A percentile compares a stretch with the other conserved stretches of the same genome.
These are phyloP conservation scores for Pantherophis alleghaniensis DNA, from an alignment of 2,797 vertebrate species.

Conservation along the genomic window DNA sequence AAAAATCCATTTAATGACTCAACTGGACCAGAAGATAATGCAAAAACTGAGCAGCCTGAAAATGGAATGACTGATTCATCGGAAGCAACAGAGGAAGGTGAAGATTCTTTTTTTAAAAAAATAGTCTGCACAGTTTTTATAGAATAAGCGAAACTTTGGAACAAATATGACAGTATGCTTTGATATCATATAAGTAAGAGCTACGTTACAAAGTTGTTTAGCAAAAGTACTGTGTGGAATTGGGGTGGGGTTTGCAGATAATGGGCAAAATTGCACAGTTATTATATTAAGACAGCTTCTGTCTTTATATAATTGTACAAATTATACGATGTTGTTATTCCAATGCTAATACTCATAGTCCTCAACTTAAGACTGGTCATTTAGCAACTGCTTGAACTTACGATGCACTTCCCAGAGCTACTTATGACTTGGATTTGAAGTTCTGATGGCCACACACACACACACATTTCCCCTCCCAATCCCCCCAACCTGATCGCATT, in stretches of 20 bases:
- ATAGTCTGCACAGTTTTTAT: constrained; percentile 33
- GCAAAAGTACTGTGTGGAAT: background rate
- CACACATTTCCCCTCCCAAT: too few relatives aligned
- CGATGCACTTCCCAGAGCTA: too few relatives aligned
- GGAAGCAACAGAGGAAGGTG: constrained; percentile 68
- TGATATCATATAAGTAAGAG: background rate
- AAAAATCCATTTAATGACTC: constrained; percentile 86
- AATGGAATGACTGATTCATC: constrained; percentile 50
- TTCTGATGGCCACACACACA: too few relatives aligned
- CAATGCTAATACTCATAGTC: background rate
- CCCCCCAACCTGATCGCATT: too few relatives aligned
- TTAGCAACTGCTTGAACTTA: too few relatives aligned
- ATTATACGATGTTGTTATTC: background rate
- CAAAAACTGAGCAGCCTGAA: constrained; percentile 39
- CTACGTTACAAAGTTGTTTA: background rate
- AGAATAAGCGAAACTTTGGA: background rate
- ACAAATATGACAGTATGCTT: background rate
- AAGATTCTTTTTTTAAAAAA: constrained; percentile 55
- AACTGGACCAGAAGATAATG: constrained; percentile 40
- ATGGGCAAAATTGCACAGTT: background rate
- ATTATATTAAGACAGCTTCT: background rate
- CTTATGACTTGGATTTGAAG: too few relatives aligned
- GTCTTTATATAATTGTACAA: background rate
- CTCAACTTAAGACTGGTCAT: too few relatives aligned
- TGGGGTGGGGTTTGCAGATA: background rate